Percentiles rank a stretch among this genome's conserved stretches.
Conservation (phyloP, 2,888 invertebrate species). For the Dicyrtomina minuta region DNA sequence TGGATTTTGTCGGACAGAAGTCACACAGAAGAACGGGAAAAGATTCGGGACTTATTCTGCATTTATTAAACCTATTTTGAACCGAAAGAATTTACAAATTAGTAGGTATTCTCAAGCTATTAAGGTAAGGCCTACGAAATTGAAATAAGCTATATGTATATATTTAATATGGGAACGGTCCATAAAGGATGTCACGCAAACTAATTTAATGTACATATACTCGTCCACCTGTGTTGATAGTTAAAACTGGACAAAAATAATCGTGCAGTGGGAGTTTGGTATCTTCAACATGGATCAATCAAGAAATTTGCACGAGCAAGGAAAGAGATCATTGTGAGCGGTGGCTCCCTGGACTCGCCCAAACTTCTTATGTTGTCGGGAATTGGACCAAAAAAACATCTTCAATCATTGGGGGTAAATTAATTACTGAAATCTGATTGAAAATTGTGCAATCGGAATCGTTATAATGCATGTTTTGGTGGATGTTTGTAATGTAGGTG, state of each 20-base stretch:
- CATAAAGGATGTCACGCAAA: neutral
- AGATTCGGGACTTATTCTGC: conserved; percentile 42
- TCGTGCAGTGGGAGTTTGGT: conserved; percentile 39
- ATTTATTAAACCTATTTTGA: conserved; percentile 38
- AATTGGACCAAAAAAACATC: conserved; percentile 34
- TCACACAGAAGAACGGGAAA: conserved; percentile 42
- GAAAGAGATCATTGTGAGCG: conserved; percentile 43
- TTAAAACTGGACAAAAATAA: conserved; percentile 38
- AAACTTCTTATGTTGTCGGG: conserved; percentile 43
- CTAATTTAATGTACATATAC: conserved; percentile 11
- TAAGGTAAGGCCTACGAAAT: conserved; percentile 30
- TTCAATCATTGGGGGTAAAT: neutral
- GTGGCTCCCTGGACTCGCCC: conserved; percentile 40
- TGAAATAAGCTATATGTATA: conserved; percentile 23
- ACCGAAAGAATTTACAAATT: conserved; percentile 24
- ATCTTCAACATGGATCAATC: conserved; percentile 30
- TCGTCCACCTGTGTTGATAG: too few relatives aligned
- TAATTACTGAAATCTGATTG: too few relatives aligned
- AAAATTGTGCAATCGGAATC: too few relatives aligned
- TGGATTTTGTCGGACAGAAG: conserved; percentile 42
- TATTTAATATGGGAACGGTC: neutral
- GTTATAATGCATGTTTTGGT: too few relatives aligned
- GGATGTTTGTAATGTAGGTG: too few relatives aligned
- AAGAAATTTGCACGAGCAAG: conserved; percentile 35
- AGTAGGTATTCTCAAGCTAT: conserved; percentile 28